Conservation (phyloP, 1,140 invertebrate genomes). For the Anoplophora glabripennis region DNA sequence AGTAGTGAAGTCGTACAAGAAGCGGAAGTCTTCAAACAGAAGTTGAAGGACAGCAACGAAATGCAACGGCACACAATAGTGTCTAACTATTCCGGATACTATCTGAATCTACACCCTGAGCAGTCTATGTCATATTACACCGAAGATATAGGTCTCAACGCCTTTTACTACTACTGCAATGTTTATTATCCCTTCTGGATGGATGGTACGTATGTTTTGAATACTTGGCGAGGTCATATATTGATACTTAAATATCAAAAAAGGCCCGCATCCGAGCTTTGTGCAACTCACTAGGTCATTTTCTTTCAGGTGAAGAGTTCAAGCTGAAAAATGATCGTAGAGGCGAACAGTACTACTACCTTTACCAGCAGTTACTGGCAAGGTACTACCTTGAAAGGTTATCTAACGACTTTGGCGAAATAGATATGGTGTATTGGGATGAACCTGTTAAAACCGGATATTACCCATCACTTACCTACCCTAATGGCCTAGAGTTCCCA, state of each 20-base stretch:
- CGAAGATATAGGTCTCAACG: slow-evolving; percentile 68
- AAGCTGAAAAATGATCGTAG: slow-evolving; percentile 52
- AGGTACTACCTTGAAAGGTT: slow-evolving; percentile 68
- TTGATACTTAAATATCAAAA: not conserved
- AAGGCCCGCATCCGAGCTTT: not conserved
- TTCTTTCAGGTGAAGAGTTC: slow-evolving; percentile 44
- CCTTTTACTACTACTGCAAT: slow-evolving; percentile 64
- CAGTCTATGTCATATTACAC: slow-evolving; percentile 65
- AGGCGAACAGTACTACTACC: slow-evolving; percentile 58
- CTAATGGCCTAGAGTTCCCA: slow-evolving; percentile 65
- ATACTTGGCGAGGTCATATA: slow-evolving; percentile 49
- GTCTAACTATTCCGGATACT: slow-evolving; percentile 56
- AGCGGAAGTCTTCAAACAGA: slow-evolving; percentile 56
- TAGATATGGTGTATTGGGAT: slow-evolving; percentile 57
- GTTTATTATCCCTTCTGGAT: slow-evolving; percentile 65
- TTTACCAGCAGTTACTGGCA: slow-evolving; percentile 58
- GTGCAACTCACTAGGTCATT: not conserved
- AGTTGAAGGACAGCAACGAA: slow-evolving; percentile 30
- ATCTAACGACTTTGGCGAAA: slow-evolving; percentile 60
- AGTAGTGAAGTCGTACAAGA: slow-evolving; percentile 57
- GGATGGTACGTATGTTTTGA: slow-evolving; percentile 50
- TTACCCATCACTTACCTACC: slow-evolving; percentile 61
- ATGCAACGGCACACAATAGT: slow-evolving; percentile 48
- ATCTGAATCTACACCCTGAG: slow-evolving; percentile 47
- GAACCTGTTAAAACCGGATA: slow-evolving; percentile 59